Conservation (phyloP, 2,113 vertebrate species). For the Microtus pennsylvanicus region DNA sequence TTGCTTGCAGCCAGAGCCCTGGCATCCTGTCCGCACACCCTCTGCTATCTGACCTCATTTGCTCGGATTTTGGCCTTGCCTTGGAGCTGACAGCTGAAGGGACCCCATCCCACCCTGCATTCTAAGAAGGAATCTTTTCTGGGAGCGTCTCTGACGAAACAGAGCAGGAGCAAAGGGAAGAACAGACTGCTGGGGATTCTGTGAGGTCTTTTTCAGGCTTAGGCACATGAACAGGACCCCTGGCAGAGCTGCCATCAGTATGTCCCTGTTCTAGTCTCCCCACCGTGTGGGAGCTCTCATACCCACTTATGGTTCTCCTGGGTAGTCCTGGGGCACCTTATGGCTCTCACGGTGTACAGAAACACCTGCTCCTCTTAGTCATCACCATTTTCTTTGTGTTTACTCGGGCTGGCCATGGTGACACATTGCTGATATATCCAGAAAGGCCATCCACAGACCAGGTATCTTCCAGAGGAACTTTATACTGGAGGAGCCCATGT, state of each 20-base stretch:
- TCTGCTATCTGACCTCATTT: constrained; percentile 40
- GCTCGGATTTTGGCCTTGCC: neutral
- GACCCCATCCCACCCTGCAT: neutral
- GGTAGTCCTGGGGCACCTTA: neutral
- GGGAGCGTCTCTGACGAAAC: neutral
- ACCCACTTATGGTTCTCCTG: fast-evolving
- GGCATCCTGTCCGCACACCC: neutral
- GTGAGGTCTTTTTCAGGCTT: neutral
- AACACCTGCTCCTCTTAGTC: neutral
- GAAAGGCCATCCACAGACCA: neutral
- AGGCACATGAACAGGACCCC: neutral
- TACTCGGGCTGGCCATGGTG: neutral
- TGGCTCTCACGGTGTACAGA: fast-evolving
- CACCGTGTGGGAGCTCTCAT: neutral
- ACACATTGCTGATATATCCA: neutral
- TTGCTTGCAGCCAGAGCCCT: neutral
- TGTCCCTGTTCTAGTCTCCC: neutral
- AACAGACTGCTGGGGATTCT: neutral
- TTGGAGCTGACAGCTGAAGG: neutral
- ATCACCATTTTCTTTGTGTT: neutral
- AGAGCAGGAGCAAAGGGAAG: neutral
- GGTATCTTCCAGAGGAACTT: neutral
- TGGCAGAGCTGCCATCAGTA: neutral
- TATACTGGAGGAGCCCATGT: neutral
- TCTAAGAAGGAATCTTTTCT: neutral